Evolutionary conservation across 2,113 vertebrate genomes (phyloP).

Genomic region (Rana temporaria): DNA sequence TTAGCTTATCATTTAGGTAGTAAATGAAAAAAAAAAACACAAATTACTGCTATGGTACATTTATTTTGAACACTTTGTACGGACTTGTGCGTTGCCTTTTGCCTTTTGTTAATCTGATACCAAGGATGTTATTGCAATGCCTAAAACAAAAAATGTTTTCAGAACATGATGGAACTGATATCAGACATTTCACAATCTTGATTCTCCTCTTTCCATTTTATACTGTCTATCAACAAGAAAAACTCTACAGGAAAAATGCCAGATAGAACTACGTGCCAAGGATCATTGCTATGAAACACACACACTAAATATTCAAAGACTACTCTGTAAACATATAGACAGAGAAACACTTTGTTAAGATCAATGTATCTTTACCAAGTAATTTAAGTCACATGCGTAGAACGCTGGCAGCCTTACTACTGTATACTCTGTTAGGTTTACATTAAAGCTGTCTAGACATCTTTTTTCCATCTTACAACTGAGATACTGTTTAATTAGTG

Average conservation of each 20-base stretch:
- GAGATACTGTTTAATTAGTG: too few relatives aligned
- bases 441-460: too few relatives aligned
- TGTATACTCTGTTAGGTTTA: too few relatives aligned
- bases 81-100: background rate
- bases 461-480: too few relatives aligned
- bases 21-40: background rate
- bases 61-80: background rate
- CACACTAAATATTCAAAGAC: background rate
- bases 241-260: background rate
- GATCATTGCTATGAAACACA: too few relatives aligned
- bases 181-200: background rate
- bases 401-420: too few relatives aligned
- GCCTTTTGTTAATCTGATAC: slow-evolving; percentile 9
- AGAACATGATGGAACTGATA: background rate
- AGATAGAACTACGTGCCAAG: background rate
- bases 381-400: too few relatives aligned
- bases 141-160: background rate
- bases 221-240: background rate
- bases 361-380: too few relatives aligned
- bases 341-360: background rate
- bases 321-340: background rate
- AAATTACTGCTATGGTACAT: background rate
- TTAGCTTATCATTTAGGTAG: background rate
- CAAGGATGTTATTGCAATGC: background rate
- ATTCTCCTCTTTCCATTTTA: background rate